Percentiles rank a stretch among this genome's conserved stretches.
Conservation (phyloP, 2,113 vertebrate species). For the Bostrychus sinensis region DNA sequence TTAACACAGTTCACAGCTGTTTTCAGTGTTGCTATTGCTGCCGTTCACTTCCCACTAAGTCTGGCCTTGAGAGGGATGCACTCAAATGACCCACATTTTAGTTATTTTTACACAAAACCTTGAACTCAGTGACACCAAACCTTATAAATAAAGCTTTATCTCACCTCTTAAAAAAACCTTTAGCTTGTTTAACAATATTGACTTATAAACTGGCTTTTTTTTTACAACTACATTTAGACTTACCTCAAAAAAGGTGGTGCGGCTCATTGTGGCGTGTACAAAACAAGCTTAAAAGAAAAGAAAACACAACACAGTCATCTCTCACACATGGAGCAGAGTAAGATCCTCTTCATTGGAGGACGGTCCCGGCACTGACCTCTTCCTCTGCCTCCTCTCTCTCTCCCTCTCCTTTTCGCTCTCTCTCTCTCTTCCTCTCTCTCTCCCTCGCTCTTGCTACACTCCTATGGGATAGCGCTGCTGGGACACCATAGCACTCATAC, state of each 20-base stretch:
- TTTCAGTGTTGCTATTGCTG: too few species aligned
- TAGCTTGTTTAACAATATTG: not conserved
- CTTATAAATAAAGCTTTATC: not conserved
- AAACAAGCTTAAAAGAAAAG: conserved; percentile 24
- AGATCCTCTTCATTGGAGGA: conserved; percentile 52
- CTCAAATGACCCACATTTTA: not conserved
- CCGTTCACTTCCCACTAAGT: too few species aligned
- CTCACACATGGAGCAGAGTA: conserved; percentile 18
- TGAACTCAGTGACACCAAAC: not conserved
- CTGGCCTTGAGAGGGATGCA: not conserved
- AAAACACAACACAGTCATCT: conserved; percentile 6
- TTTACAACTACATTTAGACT: conserved; percentile 7
- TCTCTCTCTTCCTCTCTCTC: conserved; percentile 10
- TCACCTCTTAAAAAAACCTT: not conserved
- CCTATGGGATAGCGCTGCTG: conserved; percentile 28
- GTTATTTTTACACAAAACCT: conserved; percentile 5
- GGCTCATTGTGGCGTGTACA: conserved; percentile 58
- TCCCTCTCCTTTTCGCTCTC: conserved; percentile 19
- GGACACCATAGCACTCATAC: too few species aligned
- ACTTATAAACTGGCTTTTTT: not conserved
- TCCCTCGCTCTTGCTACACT: not conserved
- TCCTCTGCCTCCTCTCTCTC: conserved; percentile 28
- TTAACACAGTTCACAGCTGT: too few species aligned
- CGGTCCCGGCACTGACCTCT: conserved; percentile 60
- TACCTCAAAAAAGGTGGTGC: conserved; percentile 79